Conservation (phyloP, 2,797 vertebrate species). For the Spizella passerina region DNA sequence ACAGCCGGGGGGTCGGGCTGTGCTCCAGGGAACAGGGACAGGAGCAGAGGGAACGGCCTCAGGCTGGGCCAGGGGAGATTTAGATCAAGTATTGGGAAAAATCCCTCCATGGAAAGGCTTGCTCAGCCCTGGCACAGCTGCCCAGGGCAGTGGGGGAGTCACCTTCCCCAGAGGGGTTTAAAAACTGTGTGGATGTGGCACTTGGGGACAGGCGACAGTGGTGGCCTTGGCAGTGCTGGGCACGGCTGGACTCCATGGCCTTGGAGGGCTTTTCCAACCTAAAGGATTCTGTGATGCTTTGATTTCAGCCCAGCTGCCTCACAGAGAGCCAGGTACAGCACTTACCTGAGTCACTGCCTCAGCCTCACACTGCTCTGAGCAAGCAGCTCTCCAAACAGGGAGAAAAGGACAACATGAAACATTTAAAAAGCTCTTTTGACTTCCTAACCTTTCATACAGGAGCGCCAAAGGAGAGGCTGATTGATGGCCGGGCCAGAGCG, state of each 20-base stretch:
- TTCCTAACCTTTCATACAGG: neutral
- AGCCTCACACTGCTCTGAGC: neutral
- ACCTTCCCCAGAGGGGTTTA: fast-evolving
- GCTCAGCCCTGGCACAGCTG: neutral
- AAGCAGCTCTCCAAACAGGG: neutral
- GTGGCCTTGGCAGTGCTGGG: neutral
- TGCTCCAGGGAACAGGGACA: no score
- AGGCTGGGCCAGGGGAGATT: fast-evolving
- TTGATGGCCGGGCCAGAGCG: neutral
- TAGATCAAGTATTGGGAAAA: fast-evolving
- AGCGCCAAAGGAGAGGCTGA: neutral
- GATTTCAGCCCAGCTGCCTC: neutral
- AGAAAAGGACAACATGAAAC: neutral
- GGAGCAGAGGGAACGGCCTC: no score
- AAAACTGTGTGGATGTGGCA: fast-evolving
- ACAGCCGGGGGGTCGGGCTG: no score
- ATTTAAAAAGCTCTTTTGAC: neutral
- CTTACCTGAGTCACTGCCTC: neutral
- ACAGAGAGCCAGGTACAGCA: fast-evolving
- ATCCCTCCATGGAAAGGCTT: fast-evolving
- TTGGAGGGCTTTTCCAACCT: neutral
- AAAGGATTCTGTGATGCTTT: neutral
- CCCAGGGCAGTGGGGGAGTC: fast-evolving
- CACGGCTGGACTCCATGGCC: fast-evolving
- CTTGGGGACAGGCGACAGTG: fast-evolving